A percentile compares a stretch with the other conserved stretches of the same genome.
phyloP scores from a whole-genome alignment of 2,797 vertebrate genomes.

The Masticophis lateralis region DNA sequence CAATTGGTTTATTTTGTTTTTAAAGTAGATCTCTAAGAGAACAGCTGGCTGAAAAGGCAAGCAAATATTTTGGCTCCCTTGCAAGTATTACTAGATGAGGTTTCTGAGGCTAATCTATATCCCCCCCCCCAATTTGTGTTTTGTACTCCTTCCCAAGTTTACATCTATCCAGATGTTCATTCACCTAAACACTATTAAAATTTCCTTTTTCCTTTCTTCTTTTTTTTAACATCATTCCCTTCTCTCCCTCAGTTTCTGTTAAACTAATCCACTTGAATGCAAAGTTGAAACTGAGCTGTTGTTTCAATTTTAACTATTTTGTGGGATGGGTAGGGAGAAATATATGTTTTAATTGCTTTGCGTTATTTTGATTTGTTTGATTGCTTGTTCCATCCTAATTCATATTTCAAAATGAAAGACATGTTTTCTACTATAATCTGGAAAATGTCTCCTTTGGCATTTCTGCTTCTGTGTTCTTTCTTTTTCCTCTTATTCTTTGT shows the following conservation, averaged over 20 bases:
- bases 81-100: slow-evolving; percentile 54
- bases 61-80: slow-evolving; percentile 9
- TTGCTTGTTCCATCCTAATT: not conserved
- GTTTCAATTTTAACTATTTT: not conserved
- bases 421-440: not conserved
- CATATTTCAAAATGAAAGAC: not conserved
- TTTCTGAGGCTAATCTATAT: slow-evolving; percentile 1
- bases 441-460: not conserved
- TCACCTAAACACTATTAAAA: not conserved
- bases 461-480: not conserved
- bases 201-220: slow-evolving; percentile 22
- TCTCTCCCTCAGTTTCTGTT: slow-evolving; percentile 2
- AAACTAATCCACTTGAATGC: slow-evolving; percentile 54
- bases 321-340: not conserved
- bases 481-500: not conserved
- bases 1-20: not conserved
- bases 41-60: not conserved
- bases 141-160: slow-evolving; percentile 47
- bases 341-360: slow-evolving; percentile 36
- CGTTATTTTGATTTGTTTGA: slow-evolving; percentile 13
- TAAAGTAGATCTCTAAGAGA: not conserved
- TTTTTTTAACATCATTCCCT: not conserved
- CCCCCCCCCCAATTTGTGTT: slow-evolving; percentile 49
- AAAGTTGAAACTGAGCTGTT: slow-evolving; percentile 45
- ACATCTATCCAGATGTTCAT: slow-evolving; percentile 44